Base-by-base conservation (phyloP, 2,113 vertebrate species). In the Oreochromis aureus region DNA sequence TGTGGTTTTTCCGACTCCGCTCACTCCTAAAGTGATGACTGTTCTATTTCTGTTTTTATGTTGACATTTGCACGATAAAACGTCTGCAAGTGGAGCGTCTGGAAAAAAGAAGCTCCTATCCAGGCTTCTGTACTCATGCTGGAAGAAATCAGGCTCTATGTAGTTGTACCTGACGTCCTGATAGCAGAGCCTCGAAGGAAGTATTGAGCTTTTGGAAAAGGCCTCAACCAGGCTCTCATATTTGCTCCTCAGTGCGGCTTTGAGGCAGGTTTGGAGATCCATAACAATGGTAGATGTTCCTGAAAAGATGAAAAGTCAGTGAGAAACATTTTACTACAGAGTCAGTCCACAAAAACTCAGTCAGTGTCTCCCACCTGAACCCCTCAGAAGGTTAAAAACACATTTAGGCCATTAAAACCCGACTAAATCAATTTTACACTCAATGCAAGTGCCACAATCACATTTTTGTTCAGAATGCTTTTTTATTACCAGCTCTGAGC, bases 1-100 rank as follows among this genome's bases (percentile, higher is more conserved):
- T 19, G 89, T 92, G 51, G 84, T 92, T 89, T 95, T 94, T 41
- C 92, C 92, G 2, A 89, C 46, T 44, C 93, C 93, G n/a, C 69
- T 22, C 66, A 84, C 86, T 39, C 92, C 93, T 10, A 89, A 16
- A 4, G 90, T 87, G 79, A 93, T 10, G 48, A 92, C 22, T 4
- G 86, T 92, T 78, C 53, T 63, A 48, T 66, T 69, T 24, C 81
- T 54, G 44, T 4, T 58, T 4, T 59, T 1, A 15, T 84, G 83
- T 78, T 83, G 13, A 54, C 81, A 86, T 11, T 83, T 54, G 22
- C 87, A 89, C 6, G 66, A 58, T 10, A 92, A 82, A 44, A 91
- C 4, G 3, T 86, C 41, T 3, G n/a, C 1, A 10, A 90, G 66
- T 1, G 78, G 30, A 32, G 30, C 6, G 0, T 76, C 39, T n/a